Conservation (phyloP, 2,113 vertebrate species). For the Pseudorhombus dupliciocellatus region DNA sequence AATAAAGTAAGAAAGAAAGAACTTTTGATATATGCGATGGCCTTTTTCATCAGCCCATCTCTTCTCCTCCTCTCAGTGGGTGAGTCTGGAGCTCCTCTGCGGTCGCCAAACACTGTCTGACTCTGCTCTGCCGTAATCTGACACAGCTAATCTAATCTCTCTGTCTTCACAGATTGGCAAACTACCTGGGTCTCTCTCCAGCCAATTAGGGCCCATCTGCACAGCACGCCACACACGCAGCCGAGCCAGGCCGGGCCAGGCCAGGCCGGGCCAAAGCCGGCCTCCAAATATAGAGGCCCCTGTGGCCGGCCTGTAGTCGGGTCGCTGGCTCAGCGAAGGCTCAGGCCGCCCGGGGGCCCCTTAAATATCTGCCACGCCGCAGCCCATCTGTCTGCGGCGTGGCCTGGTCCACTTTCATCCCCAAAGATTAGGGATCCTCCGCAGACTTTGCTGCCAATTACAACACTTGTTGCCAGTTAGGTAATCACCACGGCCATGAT, state of each 20-base stretch:
- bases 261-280: constrained; percentile 26
- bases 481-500: constrained; percentile 36
- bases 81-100: constrained; percentile 47
- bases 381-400: constrained; percentile 63
- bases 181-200: constrained; percentile 58
- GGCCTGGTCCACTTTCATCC: constrained; percentile 76
- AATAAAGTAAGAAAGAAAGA: not conserved
- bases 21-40: not conserved
- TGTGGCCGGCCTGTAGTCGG: not conserved
- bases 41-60: not conserved
- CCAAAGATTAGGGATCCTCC: constrained; percentile 45
- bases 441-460: constrained; percentile 46
- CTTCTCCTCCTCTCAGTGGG: constrained; percentile 44
- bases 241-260: too few species aligned
- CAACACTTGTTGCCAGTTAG: constrained; percentile 41
- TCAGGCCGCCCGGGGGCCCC: constrained; percentile 62
- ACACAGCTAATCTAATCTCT: constrained; percentile 73
- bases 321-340: constrained; percentile 45
- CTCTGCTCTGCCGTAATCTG: constrained; percentile 69
- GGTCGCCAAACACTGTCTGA: constrained; percentile 55
- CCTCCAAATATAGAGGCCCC: not conserved
- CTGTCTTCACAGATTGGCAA: constrained; percentile 50
- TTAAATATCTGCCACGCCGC: constrained; percentile 57
- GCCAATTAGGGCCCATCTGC: constrained; percentile 70
- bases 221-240: constrained; percentile 32